Evolutionary conservation across 1,140 invertebrate genomes (phyloP).

Genomic region (Papilio helenus): DNA sequence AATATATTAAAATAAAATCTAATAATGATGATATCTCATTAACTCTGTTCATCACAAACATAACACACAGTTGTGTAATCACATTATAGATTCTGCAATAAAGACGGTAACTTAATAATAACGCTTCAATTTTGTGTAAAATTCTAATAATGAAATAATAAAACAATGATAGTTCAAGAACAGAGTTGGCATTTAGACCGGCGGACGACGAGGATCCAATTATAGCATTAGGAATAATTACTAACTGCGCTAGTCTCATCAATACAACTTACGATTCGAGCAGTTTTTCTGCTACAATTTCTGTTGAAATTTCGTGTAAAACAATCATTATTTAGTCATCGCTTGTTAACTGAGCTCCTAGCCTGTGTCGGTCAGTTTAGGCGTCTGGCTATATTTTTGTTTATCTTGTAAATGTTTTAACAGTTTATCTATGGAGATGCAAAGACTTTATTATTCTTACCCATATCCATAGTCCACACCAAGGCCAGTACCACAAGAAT

Average conservation of each 20-base stretch:
- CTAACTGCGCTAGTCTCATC: background rate
- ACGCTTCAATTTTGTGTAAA: too few species aligned
- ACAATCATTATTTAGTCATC: slow-evolving; percentile 10
- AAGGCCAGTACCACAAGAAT: background rate
- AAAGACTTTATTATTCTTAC: background rate
- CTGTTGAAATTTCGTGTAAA: slow-evolving; percentile 11
- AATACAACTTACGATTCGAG: background rate
- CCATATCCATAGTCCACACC: background rate
- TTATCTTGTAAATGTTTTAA: too few species aligned
- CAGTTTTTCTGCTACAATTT: background rate
- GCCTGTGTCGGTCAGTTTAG: background rate
- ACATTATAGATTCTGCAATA: too few species aligned
- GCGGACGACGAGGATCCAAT: background rate
- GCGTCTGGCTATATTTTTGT: too few species aligned
- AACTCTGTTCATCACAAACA: too few species aligned
- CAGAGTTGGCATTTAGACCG: background rate
- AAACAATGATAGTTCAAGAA: background rate
- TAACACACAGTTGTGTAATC: too few species aligned
- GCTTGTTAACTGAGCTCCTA: background rate
- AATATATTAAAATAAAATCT: background rate
- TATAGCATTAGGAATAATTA: slow-evolving; percentile 1
- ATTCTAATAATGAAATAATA: background rate
- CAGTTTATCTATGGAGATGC: too few species aligned
- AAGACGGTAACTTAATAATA: too few species aligned
- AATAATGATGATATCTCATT: too few species aligned